These are phyloP conservation scores for Gryllus longicercus DNA, from an alignment of 2,888 invertebrate species.

Conservation along the genomic window DNA sequence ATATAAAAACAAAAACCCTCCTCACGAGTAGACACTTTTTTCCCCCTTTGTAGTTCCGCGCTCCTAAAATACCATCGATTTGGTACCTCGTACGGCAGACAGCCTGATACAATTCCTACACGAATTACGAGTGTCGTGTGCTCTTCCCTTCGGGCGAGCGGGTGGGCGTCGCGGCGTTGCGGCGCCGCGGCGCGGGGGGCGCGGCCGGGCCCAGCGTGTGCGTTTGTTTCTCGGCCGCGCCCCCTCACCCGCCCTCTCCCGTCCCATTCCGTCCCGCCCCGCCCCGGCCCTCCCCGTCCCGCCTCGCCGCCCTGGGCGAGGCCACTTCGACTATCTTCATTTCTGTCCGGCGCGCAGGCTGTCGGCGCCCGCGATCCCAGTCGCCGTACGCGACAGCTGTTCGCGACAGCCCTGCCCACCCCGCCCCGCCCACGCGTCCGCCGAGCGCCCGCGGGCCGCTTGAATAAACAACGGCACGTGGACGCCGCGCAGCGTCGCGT, in stretches of 20 bases:
- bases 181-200: not conserved
- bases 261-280: not conserved
- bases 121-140: no score
- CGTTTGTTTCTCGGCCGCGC: not conserved
- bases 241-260: not conserved
- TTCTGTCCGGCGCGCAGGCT: no score
- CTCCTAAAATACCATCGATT: no score
- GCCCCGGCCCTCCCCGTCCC: not conserved
- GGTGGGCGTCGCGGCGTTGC: no score
- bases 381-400: not conserved
- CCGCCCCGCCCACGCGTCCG: not conserved
- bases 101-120: no score
- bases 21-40: no score
- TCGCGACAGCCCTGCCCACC: not conserved
- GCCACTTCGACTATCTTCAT: no score
- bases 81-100: no score
- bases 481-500: not conserved
- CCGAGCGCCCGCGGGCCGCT: not conserved
- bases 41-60: no score
- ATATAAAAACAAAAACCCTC: no score
- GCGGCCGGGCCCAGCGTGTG: not conserved
- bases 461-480: conserved; percentile 17
- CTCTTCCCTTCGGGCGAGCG: no score
- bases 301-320: not conserved
- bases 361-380: no score